Evolutionary conservation across 92 coral and sea anemone species (phyloP).

Genomic region (Porites divaricata): DNA sequence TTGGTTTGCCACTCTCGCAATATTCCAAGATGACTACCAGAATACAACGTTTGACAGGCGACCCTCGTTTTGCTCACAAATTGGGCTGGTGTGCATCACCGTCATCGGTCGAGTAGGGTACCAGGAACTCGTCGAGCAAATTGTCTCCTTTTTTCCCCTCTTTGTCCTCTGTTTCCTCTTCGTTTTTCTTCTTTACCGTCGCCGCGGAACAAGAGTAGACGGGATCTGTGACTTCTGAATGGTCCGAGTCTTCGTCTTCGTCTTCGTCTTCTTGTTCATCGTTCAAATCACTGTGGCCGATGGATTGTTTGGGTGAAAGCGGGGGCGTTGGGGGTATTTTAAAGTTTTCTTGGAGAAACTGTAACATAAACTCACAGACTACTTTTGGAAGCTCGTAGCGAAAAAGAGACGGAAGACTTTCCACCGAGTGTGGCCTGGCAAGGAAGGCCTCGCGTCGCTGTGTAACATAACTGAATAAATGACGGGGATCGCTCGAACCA

Average conservation of each 20-base stretch:
- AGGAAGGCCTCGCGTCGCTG: neutral
- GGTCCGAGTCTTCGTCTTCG: too few species aligned
- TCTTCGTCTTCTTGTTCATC: too few species aligned
- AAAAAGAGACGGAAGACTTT: neutral
- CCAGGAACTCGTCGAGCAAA: neutral
- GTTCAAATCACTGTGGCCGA: too few species aligned
- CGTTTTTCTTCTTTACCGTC: neutral
- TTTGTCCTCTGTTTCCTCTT: neutral
- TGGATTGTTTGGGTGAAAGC: neutral
- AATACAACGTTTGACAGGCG: neutral
- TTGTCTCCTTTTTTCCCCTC: neutral
- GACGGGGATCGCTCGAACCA: neutral
- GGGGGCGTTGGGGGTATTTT: neutral
- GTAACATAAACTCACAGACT: neutral
- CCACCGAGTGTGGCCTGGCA: neutral
- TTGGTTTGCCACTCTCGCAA: neutral
- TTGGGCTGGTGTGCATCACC: neutral
- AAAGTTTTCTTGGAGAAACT: neutral
- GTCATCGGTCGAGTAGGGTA: neutral
- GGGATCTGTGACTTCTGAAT: too few species aligned
- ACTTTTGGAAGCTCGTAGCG: neutral
- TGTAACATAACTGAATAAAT: neutral
- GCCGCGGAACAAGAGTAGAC: neutral
- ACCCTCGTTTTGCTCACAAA: neutral
- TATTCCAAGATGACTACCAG: constrained; percentile 6